Conservation (phyloP, 2,888 invertebrate genomes). For the Agonopterix arenella region DNA sequence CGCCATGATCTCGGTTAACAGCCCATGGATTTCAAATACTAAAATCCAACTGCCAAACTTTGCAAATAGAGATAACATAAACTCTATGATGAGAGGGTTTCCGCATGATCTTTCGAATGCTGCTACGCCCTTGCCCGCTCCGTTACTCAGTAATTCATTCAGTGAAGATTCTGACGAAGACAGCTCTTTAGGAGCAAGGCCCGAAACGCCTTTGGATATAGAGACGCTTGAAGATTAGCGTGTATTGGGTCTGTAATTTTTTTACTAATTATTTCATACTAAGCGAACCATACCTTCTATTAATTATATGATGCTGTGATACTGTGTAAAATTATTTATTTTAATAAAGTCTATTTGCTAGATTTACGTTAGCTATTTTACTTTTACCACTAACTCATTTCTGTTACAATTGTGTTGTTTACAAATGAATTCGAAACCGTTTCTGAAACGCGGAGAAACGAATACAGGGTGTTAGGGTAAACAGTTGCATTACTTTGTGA, state of each 20-base stretch:
- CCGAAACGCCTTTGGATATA: slow-evolving; percentile 49
- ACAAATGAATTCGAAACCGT: too few species aligned
- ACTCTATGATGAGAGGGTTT: neutral
- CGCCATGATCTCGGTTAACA: slow-evolving; percentile 4
- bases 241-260: too few species aligned
- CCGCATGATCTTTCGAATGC: neutral
- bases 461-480: too few species aligned
- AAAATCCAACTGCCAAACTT: neutral
- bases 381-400: too few species aligned
- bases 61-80: neutral
- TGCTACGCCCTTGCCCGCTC: neutral
- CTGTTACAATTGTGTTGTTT: too few species aligned
- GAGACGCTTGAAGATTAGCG: slow-evolving; percentile 37
- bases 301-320: neutral
- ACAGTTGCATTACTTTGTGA: too few species aligned
- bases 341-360: neutral
- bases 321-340: neutral
- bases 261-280: too few species aligned
- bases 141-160: neutral
- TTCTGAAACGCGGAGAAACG: too few species aligned
- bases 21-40: neutral
- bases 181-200: slow-evolving; percentile 19
- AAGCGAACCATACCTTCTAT: too few species aligned
- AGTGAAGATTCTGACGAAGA: slow-evolving; percentile 20
- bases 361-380: neutral